Evolutionary conservation across 2,888 invertebrate species (phyloP).

Genomic region (Sepiola atlantica): DNA sequence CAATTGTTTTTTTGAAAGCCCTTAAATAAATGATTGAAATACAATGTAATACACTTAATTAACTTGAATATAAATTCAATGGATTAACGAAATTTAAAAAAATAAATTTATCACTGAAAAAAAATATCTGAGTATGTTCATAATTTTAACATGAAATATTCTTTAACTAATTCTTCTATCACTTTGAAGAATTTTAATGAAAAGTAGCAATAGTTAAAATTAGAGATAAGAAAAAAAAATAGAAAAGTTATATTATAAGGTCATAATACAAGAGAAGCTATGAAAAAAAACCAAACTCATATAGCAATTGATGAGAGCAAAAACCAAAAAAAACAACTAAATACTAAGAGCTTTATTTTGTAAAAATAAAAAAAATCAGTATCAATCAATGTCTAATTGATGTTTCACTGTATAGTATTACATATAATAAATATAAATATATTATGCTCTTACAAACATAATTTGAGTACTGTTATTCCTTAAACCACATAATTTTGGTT

Average conservation of each 20-base stretch:
- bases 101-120: neutral
- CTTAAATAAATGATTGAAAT: neutral
- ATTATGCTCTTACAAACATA: too few species aligned
- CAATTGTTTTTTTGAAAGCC: neutral
- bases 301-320: neutral
- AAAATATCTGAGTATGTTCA: neutral
- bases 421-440: too few species aligned
- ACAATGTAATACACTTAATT: neutral
- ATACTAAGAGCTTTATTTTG: too few species aligned
- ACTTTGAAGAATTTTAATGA: neutral
- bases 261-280: neutral
- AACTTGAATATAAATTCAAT: neutral
- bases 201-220: neutral
- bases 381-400: too few species aligned
- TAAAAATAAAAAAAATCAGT: too few species aligned
- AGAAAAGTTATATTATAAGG: neutral
- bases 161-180: neutral
- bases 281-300: neutral
- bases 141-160: neutral
- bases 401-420: too few species aligned
- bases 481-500: too few species aligned
- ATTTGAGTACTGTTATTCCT: too few species aligned
- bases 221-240: neutral
- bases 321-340: neutral
- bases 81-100: neutral